Evolutionary conservation across 2,113 vertebrate genomes (phyloP).

Genomic region (Panurus biarmicus): DNA sequence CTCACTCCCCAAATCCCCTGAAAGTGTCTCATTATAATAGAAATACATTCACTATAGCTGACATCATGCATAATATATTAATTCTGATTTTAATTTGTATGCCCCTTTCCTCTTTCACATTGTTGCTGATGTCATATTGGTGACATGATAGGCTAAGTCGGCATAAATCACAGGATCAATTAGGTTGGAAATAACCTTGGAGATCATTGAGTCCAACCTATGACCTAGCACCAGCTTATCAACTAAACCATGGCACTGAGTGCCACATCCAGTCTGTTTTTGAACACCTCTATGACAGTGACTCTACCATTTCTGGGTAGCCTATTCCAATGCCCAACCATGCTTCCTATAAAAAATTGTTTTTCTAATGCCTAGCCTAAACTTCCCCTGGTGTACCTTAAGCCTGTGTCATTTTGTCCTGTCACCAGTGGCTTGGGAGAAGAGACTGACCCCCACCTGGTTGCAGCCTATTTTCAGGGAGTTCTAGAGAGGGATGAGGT

Average conservation of each 20-base stretch:
- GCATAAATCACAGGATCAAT: neutral
- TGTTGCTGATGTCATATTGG: neutral
- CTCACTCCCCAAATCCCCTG: neutral
- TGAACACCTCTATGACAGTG: neutral
- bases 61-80: neutral
- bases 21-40: neutral
- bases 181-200: neutral
- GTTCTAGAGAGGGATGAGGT: neutral
- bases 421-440: neutral
- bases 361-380: neutral
- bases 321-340: neutral
- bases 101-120: neutral
- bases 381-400: neutral
- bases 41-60: neutral
- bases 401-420: too few species aligned
- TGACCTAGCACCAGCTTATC: neutral
- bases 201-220: neutral
- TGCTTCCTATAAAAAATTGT: neutral
- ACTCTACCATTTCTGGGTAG: neutral
- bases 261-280: neutral
- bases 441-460: fast-evolving
- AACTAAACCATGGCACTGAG: neutral
- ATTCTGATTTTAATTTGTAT: neutral
- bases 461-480: neutral
- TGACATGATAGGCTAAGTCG: neutral